A percentile compares a stretch with the other conserved stretches of the same genome.
These are phyloP conservation scores for Agelastica alni DNA, from an alignment of 2,888 invertebrate species.

Conservation along the genomic window DNA sequence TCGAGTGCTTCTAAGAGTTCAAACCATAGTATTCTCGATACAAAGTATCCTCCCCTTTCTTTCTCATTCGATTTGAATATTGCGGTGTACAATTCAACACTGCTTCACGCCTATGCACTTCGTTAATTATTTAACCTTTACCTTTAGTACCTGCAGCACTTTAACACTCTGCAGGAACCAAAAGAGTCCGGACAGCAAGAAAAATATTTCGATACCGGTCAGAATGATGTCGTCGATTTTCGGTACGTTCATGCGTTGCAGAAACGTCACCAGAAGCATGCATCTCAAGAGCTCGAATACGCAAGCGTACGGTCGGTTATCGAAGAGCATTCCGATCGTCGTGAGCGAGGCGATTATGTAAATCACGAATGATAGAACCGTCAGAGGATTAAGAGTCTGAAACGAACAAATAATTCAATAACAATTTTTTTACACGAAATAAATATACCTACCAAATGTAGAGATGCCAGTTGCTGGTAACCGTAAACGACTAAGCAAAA, in stretches of 20 bases:
- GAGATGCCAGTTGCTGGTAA: conserved; percentile 68
- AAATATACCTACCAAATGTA: conserved; percentile 63
- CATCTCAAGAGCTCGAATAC: conserved; percentile 69
- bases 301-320: conserved; percentile 66
- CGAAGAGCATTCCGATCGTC: conserved; percentile 73
- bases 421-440: neutral
- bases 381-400: conserved; percentile 66
- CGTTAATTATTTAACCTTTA: conserved; percentile 13
- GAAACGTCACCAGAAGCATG: conserved; percentile 60
- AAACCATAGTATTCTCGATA: too few relatives aligned
- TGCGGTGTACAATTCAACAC: too few relatives aligned
- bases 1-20: too few relatives aligned
- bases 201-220: conserved; percentile 63
- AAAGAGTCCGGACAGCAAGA: conserved; percentile 64
- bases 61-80: too few relatives aligned
- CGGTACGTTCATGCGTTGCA: conserved; percentile 55
- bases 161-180: conserved; percentile 67
- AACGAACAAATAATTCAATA: conserved; percentile 45
- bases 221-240: conserved; percentile 56
- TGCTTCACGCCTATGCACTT: too few relatives aligned
- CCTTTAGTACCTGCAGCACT: conserved; percentile 58
- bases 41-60: too few relatives aligned
- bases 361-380: conserved; percentile 62
- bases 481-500: conserved; percentile 68
- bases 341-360: conserved; percentile 72